Evolutionary conservation across 2,113 vertebrate species (phyloP).

Genomic region (Oncorhynchus keta): DNA sequence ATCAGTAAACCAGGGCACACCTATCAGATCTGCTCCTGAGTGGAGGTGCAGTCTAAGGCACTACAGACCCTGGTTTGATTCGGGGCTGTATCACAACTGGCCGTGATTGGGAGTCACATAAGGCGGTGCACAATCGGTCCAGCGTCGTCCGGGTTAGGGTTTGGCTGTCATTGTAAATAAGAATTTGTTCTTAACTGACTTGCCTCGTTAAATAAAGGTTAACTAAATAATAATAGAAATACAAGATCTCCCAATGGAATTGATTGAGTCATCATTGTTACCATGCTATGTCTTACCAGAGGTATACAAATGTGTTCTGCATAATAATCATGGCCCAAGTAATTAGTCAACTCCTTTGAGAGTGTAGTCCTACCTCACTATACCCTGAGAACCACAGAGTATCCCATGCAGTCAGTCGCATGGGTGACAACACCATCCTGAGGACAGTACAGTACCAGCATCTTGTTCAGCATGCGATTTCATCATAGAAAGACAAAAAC

Average conservation of each 20-base stretch:
- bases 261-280: no score
- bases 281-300: background rate
- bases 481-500: background rate
- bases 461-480: background rate
- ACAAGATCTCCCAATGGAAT: no score
- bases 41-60: no score
- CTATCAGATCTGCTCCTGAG: background rate
- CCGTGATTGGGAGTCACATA: no score
- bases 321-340: background rate
- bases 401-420: background rate
- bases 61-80: no score
- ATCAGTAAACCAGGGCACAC: conserved; percentile 11
- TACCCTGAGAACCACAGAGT: background rate
- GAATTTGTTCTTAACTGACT: no score
- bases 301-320: background rate
- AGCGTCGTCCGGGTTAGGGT: no score
- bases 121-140: no score
- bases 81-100: no score
- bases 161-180: no score
- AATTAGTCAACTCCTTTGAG: background rate
- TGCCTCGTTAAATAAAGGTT: no score
- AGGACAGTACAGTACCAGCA: background rate
- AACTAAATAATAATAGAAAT: background rate
- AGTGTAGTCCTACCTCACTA: background rate
- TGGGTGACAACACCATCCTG: background rate